Percentiles rank a stretch among this genome's conserved stretches.
Evolutionary conservation across 2,797 vertebrate species (phyloP).

Genomic region (Discoglossus pictus): DNA sequence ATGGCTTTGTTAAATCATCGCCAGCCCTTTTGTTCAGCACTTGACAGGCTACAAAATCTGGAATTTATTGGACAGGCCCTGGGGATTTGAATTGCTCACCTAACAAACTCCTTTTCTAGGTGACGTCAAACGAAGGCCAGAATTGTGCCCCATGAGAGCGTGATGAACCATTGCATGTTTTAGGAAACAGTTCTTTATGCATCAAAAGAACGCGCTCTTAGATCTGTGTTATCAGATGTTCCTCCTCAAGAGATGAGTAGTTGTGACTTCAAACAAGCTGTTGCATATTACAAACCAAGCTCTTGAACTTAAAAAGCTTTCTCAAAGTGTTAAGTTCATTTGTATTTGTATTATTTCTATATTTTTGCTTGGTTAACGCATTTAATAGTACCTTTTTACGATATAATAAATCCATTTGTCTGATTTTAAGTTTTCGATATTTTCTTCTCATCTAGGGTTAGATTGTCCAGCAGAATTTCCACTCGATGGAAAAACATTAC

Average conservation of each 20-base stretch:
- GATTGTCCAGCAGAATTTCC: too few species aligned
- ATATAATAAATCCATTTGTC: too few species aligned
- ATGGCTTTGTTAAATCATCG: not conserved
- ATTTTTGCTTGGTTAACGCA: not conserved
- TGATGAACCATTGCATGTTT: not conserved
- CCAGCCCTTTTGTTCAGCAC: not conserved
- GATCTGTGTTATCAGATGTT: constrained; percentile 17
- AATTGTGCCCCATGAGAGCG: constrained; percentile 25
- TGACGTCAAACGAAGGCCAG: constrained; percentile 9
- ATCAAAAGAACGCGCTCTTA: constrained; percentile 12
- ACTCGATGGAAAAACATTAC: too few species aligned
- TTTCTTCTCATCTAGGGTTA: too few species aligned
- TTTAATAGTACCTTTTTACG: not conserved
- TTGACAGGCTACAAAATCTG: constrained; percentile 4
- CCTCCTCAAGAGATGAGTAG: not conserved
- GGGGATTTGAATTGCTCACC: not conserved
- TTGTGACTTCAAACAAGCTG: not conserved
- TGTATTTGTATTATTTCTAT: too few species aligned
- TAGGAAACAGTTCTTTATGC: not conserved
- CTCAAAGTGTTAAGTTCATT: too few species aligned
- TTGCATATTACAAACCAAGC: constrained; percentile 14
- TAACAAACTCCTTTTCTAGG: not conserved
- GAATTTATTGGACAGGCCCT: not conserved
- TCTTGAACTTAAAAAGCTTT: not conserved
- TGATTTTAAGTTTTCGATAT: too few species aligned